These are phyloP conservation scores for Styela clava DNA, from an alignment of 23 tunicate genomes.

Conservation along the genomic window DNA sequence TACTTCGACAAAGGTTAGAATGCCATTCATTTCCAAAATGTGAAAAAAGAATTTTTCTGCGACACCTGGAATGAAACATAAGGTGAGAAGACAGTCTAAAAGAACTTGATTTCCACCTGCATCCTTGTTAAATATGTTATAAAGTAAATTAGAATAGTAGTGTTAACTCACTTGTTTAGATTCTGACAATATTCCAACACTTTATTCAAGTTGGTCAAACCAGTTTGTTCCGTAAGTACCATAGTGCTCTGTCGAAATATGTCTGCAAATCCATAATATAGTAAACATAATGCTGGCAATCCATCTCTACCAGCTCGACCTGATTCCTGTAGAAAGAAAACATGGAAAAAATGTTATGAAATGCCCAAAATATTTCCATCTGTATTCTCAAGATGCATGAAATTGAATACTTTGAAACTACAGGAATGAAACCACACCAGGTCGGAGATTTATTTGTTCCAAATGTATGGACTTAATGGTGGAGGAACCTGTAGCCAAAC, in stretches of 20 bases:
- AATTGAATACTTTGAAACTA: too few species aligned
- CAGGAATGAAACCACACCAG: too few species aligned
- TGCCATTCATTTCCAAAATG: slow-evolving; percentile 50
- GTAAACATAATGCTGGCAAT: slow-evolving; percentile 60
- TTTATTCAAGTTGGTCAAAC: slow-evolving; percentile 36
- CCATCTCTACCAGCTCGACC: slow-evolving; percentile 97
- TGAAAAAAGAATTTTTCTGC: slow-evolving; percentile 38
- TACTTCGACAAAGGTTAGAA: slow-evolving; percentile 26
- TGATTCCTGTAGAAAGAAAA: slow-evolving; percentile 50
- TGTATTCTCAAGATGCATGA: too few species aligned
- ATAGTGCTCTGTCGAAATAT: slow-evolving; percentile 49
- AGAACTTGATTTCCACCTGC: too few species aligned
- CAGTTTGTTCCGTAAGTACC: slow-evolving; percentile 61
- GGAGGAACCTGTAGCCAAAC: too few species aligned
- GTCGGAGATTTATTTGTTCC: too few species aligned
- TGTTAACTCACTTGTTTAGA: slow-evolving; percentile 35
- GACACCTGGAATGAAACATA: slow-evolving; percentile 54
- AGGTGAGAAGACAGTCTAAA: too few species aligned
- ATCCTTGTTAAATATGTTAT: too few species aligned
- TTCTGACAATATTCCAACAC: slow-evolving; percentile 71
- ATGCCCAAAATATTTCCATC: too few species aligned
- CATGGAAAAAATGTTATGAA: background rate
- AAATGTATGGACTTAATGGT: too few species aligned
- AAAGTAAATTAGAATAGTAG: too few species aligned
- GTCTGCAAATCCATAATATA: slow-evolving; percentile 71